These are phyloP conservation scores for Protobothrops flavoviridis DNA, from an alignment of 2,113 vertebrate genomes.

Conservation along the genomic window DNA sequence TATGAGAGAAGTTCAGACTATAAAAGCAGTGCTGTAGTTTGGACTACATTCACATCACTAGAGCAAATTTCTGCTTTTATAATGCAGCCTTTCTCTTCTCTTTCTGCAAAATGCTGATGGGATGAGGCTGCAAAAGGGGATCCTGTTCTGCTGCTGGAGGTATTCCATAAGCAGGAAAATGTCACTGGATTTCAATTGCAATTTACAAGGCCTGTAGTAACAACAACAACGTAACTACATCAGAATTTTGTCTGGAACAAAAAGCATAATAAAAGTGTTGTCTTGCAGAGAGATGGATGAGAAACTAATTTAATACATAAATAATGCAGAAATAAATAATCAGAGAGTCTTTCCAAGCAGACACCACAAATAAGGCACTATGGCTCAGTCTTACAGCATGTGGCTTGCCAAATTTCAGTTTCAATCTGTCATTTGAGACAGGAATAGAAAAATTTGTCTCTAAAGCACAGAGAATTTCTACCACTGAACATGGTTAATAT, in stretches of 20 bases:
- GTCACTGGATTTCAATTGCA: neutral
- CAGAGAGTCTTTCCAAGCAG: neutral
- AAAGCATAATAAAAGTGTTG: neutral
- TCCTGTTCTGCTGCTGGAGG: neutral
- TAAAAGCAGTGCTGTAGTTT: neutral
- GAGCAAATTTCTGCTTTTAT: neutral
- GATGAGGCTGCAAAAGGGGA: neutral
- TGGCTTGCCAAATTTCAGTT: neutral
- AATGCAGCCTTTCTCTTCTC: neutral
- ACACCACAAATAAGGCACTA: neutral
- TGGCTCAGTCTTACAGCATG: neutral
- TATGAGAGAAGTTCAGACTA: neutral
- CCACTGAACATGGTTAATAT: neutral
- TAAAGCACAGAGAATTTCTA: neutral
- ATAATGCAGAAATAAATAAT: neutral
- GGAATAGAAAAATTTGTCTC: neutral
- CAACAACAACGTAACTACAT: neutral
- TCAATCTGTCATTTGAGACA: neutral
- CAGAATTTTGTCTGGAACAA: neutral
- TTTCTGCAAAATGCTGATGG: neutral
- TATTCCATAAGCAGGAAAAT: neutral
- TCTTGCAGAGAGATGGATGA: neutral
- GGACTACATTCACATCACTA: neutral
- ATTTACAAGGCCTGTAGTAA: neutral
- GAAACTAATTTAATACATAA: neutral